Percentiles rank a stretch among this genome's conserved stretches.
phyloP scores from a whole-genome alignment of 2,113 vertebrate genomes.

The Dissostichus mawsoni region DNA sequence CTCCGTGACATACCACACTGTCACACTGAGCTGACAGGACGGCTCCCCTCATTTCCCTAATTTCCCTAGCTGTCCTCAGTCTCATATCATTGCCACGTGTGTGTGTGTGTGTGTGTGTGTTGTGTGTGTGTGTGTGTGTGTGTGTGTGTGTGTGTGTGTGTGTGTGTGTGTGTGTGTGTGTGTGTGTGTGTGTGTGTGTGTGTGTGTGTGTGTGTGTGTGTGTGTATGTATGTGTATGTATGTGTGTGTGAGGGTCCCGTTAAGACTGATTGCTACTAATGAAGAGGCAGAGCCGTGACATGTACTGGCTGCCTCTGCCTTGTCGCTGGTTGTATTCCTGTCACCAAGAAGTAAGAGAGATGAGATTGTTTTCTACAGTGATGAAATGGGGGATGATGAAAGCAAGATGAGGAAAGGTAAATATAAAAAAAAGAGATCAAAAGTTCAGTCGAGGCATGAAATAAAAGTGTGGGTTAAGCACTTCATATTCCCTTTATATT shows the following conservation, averaged over 20 bases:
- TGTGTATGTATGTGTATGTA: no score
- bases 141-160: slow-evolving; percentile 12
- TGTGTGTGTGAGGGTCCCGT: slow-evolving; percentile 12
- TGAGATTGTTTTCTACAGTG: slow-evolving; percentile 11
- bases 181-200: slow-evolving; percentile 20
- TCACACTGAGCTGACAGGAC: slow-evolving; percentile 30
- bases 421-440: slow-evolving; percentile 39
- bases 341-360: slow-evolving; percentile 31
- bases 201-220: slow-evolving; percentile 2
- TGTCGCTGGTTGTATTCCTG: slow-evolving; percentile 25
- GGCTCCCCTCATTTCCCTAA: slow-evolving; percentile 31
- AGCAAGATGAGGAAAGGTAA: slow-evolving; percentile 4
- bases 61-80: slow-evolving; percentile 51
- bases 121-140: slow-evolving; percentile 20
- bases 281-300: slow-evolving; percentile 11
- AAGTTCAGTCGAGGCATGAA: slow-evolving; percentile 32
- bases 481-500: slow-evolving; percentile 57
- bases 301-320: not conserved
- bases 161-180: slow-evolving; percentile 16
- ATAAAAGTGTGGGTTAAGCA: slow-evolving; percentile 29
- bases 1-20: slow-evolving; percentile 16
- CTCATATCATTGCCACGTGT: slow-evolving; percentile 45
- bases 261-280: slow-evolving; percentile 54
- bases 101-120: slow-evolving; percentile 11
- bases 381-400: slow-evolving; percentile 27